phyloP scores from a whole-genome alignment of 2,113 vertebrate species.

The Henicopernis longicauda region DNA sequence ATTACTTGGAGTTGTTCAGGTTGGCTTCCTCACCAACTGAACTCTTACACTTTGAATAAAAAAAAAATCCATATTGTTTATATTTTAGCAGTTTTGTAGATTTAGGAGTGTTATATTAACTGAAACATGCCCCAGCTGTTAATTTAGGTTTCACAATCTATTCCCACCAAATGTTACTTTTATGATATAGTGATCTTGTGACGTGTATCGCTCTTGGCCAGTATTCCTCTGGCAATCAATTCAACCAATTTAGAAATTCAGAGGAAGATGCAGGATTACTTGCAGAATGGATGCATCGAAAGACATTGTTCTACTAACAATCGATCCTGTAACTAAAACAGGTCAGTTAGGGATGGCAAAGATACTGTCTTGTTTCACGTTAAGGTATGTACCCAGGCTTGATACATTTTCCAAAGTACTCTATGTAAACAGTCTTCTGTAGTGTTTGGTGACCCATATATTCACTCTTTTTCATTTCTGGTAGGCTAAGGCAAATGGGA shows the following conservation, averaged over 20 bases:
- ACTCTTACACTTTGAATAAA: not conserved
- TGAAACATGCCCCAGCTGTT: not conserved
- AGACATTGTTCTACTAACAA: not conserved
- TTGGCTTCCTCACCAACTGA: not conserved
- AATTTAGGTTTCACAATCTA: not conserved
- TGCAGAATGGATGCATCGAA: not conserved
- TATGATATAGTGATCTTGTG: not conserved
- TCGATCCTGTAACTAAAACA: not conserved
- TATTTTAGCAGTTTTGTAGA: not conserved
- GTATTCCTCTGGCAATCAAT: not conserved
- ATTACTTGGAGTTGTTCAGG: not conserved
- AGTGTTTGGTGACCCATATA: not conserved
- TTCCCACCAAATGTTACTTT: not conserved
- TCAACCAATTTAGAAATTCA: not conserved
- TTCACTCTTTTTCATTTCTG: not conserved
- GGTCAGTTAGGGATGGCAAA: not conserved
- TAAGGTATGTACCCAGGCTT: not conserved
- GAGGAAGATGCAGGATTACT: not conserved
- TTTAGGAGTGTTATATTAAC: not conserved
- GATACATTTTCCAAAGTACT: not conserved
- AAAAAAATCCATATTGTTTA: not conserved
- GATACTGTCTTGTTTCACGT: not conserved
- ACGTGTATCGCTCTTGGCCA: not conserved
- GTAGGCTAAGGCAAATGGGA: not conserved
- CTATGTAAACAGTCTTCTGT: not conserved